phyloP scores from a whole-genome alignment of 2,113 vertebrate genomes.

The Paraplagusia blochii region DNA sequence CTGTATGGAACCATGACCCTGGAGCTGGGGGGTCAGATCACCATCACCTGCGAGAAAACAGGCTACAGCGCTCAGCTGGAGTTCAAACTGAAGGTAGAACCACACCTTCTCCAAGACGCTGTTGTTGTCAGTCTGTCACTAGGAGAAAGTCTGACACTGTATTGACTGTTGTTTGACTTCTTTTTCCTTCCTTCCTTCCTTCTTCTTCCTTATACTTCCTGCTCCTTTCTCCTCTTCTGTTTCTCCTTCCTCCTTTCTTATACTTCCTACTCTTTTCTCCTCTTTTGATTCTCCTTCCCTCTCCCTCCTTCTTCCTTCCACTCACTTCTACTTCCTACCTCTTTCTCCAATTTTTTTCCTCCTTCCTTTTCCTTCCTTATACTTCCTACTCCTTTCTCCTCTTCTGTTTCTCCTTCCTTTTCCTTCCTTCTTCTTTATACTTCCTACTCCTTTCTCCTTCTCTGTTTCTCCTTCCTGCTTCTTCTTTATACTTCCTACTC shows the following conservation, averaged over 20 bases:
- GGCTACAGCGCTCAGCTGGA: slow-evolving; percentile 94
- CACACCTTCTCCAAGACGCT: background rate
- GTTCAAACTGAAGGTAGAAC: slow-evolving; percentile 92
- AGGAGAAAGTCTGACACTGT: background rate
- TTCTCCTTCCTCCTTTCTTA: slow-evolving; percentile 38
- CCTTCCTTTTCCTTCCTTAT: slow-evolving; percentile 28
- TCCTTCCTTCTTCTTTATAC: background rate
- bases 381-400: too few species aligned
- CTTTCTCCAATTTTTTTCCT: too few species aligned
- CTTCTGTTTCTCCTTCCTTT: too few species aligned
- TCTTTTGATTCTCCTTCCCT: slow-evolving; percentile 15
- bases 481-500: background rate
- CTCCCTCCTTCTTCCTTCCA: slow-evolving; percentile 32
- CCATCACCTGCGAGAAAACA: slow-evolving; percentile 94
- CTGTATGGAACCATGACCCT: slow-evolving; percentile 97
- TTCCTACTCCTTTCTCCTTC: background rate
- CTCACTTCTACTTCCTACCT: slow-evolving; percentile 23
- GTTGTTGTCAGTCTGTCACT: background rate
- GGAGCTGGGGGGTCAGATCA: slow-evolving; percentile 91
- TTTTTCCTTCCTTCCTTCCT: too few species aligned
- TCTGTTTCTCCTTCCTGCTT: background rate
- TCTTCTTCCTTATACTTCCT: slow-evolving; percentile 14
- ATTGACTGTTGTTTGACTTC: too few species aligned
- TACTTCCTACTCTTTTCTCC: slow-evolving; percentile 20
- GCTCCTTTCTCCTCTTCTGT: slow-evolving; percentile 26